Percentiles rank a stretch among this genome's conserved stretches.
Conservation (phyloP, 2,797 vertebrate species). For the Ceryle rudis region DNA sequence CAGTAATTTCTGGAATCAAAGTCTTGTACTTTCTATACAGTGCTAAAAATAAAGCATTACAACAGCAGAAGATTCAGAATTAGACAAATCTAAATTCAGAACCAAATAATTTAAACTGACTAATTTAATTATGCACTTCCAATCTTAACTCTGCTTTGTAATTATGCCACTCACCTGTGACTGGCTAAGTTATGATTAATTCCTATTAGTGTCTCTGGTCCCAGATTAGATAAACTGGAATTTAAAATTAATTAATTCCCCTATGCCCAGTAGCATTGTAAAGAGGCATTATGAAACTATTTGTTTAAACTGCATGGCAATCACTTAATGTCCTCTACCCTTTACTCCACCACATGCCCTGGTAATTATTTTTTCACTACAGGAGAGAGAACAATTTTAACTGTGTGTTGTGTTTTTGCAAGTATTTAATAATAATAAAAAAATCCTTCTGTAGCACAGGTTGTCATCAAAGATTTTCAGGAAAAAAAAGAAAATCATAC, state of each 20-base stretch:
- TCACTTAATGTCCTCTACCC: background rate
- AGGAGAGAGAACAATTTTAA: background rate
- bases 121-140: constrained; percentile 37
- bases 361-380: constrained; percentile 10
- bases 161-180: constrained; percentile 49
- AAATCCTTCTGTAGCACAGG: background rate
- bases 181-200: constrained; percentile 39
- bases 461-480: background rate
- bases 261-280: constrained; percentile 8
- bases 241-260: constrained; percentile 32
- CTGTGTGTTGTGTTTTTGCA: background rate
- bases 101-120: constrained; percentile 18
- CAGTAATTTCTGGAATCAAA: background rate
- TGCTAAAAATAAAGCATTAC: background rate
- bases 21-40: background rate
- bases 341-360: background rate
- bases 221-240: constrained; percentile 28
- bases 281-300: background rate
- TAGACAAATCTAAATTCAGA: constrained; percentile 6
- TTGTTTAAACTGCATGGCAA: constrained; percentile 4
- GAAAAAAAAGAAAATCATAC: background rate
- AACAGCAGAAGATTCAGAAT: background rate
- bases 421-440: background rate
- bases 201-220: background rate
- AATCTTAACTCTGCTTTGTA: constrained; percentile 20